Conservation (phyloP, 2,888 invertebrate genomes). For the Drosophila dives region DNA sequence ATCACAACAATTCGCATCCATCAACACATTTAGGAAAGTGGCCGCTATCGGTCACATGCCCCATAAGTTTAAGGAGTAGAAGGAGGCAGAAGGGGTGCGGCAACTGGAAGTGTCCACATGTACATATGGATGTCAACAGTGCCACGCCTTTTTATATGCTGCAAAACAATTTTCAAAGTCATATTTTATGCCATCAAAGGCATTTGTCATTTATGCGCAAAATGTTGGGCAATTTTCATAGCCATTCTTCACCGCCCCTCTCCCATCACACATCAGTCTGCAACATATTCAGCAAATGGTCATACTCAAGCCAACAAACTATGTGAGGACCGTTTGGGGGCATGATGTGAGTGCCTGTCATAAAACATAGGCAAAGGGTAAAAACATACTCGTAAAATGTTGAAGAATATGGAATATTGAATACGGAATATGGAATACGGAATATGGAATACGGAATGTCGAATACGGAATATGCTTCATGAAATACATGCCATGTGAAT, state of each 20-base stretch:
- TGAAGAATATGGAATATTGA: slow-evolving; percentile 17
- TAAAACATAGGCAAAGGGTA: slow-evolving; percentile 54
- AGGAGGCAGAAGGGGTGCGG: not conserved
- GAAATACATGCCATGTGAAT: slow-evolving; percentile 24
- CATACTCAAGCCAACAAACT: slow-evolving; percentile 45
- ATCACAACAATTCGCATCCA: slow-evolving; percentile 61
- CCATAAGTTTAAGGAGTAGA: not conserved
- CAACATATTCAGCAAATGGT: slow-evolving; percentile 11
- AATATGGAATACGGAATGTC: not conserved
- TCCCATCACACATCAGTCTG: not conserved
- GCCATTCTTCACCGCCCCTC: not conserved
- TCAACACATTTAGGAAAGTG: slow-evolving; percentile 55
- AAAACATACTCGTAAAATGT: slow-evolving; percentile 44
- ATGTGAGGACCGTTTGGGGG: slow-evolving; percentile 59
- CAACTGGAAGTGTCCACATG: slow-evolving; percentile 18
- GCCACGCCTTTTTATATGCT: slow-evolving; percentile 68
- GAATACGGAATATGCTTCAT: not conserved
- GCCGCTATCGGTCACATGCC: slow-evolving; percentile 27
- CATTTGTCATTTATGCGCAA: slow-evolving; percentile 80
- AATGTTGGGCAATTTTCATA: slow-evolving; percentile 72
- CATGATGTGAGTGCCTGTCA: slow-evolving; percentile 61
- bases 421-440: slow-evolving; percentile 2
- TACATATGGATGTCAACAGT: slow-evolving; percentile 35
- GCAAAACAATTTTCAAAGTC: slow-evolving; percentile 80
- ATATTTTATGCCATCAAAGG: slow-evolving; percentile 79